phyloP scores from a whole-genome alignment of 2,113 vertebrate species.

The Eira barbara region DNA sequence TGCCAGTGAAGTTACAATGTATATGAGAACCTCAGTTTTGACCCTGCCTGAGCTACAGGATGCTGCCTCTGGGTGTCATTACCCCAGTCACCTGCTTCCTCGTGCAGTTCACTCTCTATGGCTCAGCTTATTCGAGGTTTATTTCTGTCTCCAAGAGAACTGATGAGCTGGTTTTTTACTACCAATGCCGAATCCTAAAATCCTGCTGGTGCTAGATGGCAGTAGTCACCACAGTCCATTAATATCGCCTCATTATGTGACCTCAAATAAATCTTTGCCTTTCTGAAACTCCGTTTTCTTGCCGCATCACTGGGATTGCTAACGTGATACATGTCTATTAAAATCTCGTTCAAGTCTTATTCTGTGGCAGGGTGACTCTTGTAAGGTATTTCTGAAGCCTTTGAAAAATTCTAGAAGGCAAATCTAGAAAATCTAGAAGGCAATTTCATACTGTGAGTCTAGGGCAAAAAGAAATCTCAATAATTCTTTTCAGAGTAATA shows the following conservation, averaged over 20 bases:
- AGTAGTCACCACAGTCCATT: background rate
- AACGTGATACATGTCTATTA: background rate
- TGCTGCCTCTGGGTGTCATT: background rate
- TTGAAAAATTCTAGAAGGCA: background rate
- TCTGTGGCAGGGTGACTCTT: background rate
- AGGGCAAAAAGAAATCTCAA: background rate
- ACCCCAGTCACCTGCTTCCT: background rate
- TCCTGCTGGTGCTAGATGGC: background rate
- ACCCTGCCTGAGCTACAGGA: background rate
- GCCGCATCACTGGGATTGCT: background rate
- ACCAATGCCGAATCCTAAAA: background rate
- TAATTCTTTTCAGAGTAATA: background rate
- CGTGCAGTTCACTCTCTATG: background rate
- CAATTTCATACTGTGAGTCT: background rate
- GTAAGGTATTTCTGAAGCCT: constrained; percentile 1
- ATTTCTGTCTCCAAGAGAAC: constrained; percentile 22
- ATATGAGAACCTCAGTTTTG: background rate
- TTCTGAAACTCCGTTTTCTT: background rate
- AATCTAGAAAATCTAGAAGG: background rate
- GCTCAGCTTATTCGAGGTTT: constrained; percentile 9
- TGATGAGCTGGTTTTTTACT: background rate
- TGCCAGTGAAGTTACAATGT: background rate
- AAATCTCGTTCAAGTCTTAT: background rate
- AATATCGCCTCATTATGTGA: background rate
- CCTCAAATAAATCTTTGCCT: background rate